Evolutionary conservation across 2,888 invertebrate species (phyloP).

Genomic region (Orthosia incerta): DNA sequence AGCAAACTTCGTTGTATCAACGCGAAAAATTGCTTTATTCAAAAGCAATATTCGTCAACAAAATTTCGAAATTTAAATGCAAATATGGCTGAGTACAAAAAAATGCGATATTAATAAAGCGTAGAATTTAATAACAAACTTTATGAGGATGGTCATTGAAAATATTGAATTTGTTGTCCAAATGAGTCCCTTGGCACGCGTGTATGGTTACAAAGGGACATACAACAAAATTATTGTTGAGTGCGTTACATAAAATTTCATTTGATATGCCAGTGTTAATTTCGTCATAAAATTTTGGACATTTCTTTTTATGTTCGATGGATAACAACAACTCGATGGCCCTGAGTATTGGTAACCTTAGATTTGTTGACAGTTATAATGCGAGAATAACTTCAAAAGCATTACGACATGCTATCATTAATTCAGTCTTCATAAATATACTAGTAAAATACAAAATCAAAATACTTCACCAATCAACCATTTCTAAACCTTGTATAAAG

Average conservation of each 20-base stretch:
- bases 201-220: constrained; percentile 73
- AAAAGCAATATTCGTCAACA: constrained; percentile 25
- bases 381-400: not conserved
- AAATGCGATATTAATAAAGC: constrained; percentile 58
- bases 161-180: constrained; percentile 72
- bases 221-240: constrained; percentile 65
- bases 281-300: constrained; percentile 51
- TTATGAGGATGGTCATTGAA: constrained; percentile 66
- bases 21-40: constrained; percentile 39
- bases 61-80: constrained; percentile 28
- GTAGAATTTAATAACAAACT: constrained; percentile 69
- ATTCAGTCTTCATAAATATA: not conserved
- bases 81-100: constrained; percentile 31
- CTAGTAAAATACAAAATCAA: not conserved
- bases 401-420: not conserved
- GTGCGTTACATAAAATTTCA: constrained; percentile 63
- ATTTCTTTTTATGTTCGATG: constrained; percentile 36
- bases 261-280: constrained; percentile 66
- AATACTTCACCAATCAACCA: not conserved
- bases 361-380: constrained; percentile 25
- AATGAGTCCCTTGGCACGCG: constrained; percentile 68
- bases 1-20: constrained; percentile 38
- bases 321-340: constrained; percentile 17
- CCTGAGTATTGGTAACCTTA: constrained; percentile 21
- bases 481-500: not conserved